Evolutionary conservation across 1,140 invertebrate species (phyloP), one percentile per base, ranked within the genome.

Genomic region (Camponotus floridanus): DNA sequence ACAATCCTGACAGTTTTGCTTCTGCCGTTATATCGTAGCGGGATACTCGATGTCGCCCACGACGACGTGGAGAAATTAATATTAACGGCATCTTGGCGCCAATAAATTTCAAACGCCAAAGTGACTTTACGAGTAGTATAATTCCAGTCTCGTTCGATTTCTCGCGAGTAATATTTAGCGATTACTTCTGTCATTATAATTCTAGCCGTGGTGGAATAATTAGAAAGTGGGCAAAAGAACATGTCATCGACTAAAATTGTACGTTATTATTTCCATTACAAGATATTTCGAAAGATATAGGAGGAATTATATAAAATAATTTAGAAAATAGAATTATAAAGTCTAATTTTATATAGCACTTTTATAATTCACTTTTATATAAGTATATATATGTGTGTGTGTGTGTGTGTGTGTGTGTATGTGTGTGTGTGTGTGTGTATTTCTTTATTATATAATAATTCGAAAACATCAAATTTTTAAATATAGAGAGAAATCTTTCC

Each of bases 1-100:
- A 31, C 61, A 70, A 76, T 73, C 42, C 33, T 71, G 4, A 45
- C n/a, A 62, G 39, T 55, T 85, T 78, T 62, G 45, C 11, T 31
- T 45, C 36, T 67, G 33, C 15, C 65, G 33, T 4, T 74, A 36
- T 61, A 78, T 31, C 73, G 21, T 64, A 45, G 39, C 48, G 5
- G 48, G 48, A 18, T 15, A 11, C 21, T 18, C 55, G 31, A 57
- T 71, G 87, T 59, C 45, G 59, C 31, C 36, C 59, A 48, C 76
- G 33, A 11, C 76, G 33, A 11, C n/a, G 21, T 55, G 18, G 36
- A 4, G 76, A 68, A 55, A 79, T 79, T 67, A 67, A 79, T 36
- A n/a, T 13, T 36, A 79, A 65, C 42, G 15, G 21, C 3, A 45
- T 68, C 26, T 51, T 6, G 31, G 13, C 62, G 13, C 31, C 62